These are phyloP conservation scores for Eutolmus rufibarbis DNA, from an alignment of 2,888 invertebrate species.

Conservation along the genomic window DNA sequence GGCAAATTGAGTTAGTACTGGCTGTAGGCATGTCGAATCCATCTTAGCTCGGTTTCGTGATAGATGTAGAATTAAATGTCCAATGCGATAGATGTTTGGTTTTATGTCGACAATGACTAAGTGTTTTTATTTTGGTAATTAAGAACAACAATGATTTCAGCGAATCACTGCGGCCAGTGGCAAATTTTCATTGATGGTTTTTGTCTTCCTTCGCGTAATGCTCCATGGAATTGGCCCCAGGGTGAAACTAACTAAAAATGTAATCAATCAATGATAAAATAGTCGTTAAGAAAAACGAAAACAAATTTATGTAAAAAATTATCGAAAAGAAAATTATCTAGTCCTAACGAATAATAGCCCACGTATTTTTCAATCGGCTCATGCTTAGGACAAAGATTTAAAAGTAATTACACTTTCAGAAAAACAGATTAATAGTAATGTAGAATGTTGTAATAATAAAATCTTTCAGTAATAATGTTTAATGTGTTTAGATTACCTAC, in stretches of 20 bases:
- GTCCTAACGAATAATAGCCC: not conserved
- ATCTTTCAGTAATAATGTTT: no score
- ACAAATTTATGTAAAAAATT: constrained; percentile 19
- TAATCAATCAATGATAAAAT: constrained; percentile 26
- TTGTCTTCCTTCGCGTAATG: not conserved
- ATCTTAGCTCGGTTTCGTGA: not conserved
- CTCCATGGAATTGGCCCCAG: not conserved
- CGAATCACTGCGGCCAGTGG: constrained; percentile 3
- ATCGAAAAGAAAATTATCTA: constrained; percentile 22
- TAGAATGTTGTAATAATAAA: no score
- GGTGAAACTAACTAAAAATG: not conserved
- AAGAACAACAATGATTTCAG: constrained; percentile 1
- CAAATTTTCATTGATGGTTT: not conserved
- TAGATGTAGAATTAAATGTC: no score
- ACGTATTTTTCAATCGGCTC: no score
- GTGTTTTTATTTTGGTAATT: constrained; percentile 14
- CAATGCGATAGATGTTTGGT: not conserved
- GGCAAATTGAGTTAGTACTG: not conserved
- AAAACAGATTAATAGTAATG: no score
- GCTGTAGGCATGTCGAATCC: not conserved
- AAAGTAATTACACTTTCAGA: no score
- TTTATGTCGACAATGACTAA: not conserved
- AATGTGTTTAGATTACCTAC: no score
- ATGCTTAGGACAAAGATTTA: no score
- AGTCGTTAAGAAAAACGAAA: not conserved